These are phyloP conservation scores for Calameuta pallipes DNA, from an alignment of 2,888 invertebrate species.

Conservation along the genomic window DNA sequence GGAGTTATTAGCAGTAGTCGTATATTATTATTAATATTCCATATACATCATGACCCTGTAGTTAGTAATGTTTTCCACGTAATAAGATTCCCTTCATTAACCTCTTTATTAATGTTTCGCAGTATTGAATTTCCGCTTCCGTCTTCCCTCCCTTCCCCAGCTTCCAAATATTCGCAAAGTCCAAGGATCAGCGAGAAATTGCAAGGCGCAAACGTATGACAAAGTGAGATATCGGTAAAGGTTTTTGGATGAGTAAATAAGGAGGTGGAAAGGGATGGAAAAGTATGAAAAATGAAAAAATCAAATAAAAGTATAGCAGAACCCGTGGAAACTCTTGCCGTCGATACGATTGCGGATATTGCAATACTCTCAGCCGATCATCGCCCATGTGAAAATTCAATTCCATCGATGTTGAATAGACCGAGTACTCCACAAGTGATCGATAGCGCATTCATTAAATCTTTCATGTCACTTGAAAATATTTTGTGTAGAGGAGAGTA, in stretches of 20 bases:
- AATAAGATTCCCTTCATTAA: not conserved
- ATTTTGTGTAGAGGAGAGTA: not conserved
- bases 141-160: not conserved
- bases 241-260: not conserved
- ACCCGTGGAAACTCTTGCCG: not conserved
- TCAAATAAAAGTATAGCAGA: not conserved
- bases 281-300: not conserved
- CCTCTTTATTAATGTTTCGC: not conserved
- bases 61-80: not conserved
- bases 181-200: not conserved
- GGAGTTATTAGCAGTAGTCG: slow-evolving; percentile 7
- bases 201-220: not conserved
- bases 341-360: not conserved
- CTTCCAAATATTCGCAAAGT: not conserved
- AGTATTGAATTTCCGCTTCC: not conserved
- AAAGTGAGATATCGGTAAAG: not conserved
- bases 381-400: not conserved
- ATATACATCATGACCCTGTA: not conserved
- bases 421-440: not conserved
- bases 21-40: slow-evolving; percentile 1
- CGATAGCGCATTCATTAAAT: not conserved
- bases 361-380: not conserved
- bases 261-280: not conserved
- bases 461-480: not conserved
- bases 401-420: not conserved